Conservation (phyloP, 2,113 vertebrate genomes). For the Ptyas mucosa region DNA sequence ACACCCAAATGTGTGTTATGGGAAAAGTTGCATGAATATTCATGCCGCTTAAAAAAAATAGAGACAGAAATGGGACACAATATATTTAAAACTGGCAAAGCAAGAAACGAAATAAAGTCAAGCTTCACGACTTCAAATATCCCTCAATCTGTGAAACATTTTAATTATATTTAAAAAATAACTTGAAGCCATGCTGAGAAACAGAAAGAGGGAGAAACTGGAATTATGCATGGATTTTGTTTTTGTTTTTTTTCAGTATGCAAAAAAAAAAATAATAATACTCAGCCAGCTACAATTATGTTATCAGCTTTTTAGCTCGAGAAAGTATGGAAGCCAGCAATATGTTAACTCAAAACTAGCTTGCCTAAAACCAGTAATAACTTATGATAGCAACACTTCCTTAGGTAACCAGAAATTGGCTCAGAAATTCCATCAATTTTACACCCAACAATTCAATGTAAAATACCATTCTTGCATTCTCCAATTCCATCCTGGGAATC, state of each 20-base stretch:
- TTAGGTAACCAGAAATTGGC: not conserved
- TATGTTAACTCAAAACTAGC: not conserved
- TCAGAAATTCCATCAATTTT: conserved; percentile 15
- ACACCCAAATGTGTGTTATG: not conserved
- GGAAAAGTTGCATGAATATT: not conserved
- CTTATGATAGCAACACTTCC: conserved; percentile 25
- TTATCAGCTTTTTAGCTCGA: not conserved
- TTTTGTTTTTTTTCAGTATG: not conserved
- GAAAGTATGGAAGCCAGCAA: not conserved
- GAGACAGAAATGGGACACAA: not conserved
- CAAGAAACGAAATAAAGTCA: not conserved
- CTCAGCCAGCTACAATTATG: not conserved
- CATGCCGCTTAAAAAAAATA: not conserved
- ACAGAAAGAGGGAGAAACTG: not conserved
- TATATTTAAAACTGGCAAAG: not conserved
- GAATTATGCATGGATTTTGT: not conserved
- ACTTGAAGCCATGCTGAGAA: not conserved
- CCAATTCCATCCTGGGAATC: not conserved
- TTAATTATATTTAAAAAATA: not conserved
- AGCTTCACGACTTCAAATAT: not conserved
- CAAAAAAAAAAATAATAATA: not conserved
- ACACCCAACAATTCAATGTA: not conserved
- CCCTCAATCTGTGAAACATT: not conserved
- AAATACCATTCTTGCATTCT: not conserved
- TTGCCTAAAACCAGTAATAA: conserved; percentile 28